Conservation (phyloP, 2,888 invertebrate species). For the Drosophila histrio region DNA sequence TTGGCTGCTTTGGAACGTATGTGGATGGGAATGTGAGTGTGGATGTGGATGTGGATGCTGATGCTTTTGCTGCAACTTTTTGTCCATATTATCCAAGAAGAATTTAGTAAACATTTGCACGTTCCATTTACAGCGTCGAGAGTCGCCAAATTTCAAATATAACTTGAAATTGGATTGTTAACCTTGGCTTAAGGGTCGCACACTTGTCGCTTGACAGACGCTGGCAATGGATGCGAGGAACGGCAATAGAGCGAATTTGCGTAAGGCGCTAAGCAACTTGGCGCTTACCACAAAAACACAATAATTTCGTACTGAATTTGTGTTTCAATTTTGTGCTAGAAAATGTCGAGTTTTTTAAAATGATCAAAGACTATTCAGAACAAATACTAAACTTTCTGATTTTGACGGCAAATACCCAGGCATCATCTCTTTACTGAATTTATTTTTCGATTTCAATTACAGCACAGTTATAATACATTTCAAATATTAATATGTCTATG, state of each 20-base stretch:
- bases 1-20: conserved; percentile 1
- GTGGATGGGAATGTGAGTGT: neutral
- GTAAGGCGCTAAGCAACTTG: conserved; percentile 42
- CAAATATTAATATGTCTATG: neutral
- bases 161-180: neutral
- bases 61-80: conserved; percentile 35
- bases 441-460: neutral
- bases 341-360: conserved; percentile 49
- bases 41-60: conserved; percentile 20
- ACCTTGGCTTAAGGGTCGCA: too few species aligned
- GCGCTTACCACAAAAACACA: conserved; percentile 61
- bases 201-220: neutral
- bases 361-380: conserved; percentile 39
- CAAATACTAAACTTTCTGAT: conserved; percentile 39
- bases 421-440: neutral
- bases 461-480: neutral
- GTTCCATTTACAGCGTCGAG: conserved; percentile 53
- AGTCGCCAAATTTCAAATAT: neutral
- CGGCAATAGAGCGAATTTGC: conserved; percentile 24
- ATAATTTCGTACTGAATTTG: conserved; percentile 68
- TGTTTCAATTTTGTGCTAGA: conserved; percentile 67
- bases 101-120: conserved; percentile 53
- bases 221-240: neutral
- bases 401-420: conserved; percentile 37
- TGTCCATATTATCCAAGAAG: conserved; percentile 61